Evolutionary conservation across 2,797 vertebrate species (phyloP).

Genomic region (Danio jaintianensis): DNA sequence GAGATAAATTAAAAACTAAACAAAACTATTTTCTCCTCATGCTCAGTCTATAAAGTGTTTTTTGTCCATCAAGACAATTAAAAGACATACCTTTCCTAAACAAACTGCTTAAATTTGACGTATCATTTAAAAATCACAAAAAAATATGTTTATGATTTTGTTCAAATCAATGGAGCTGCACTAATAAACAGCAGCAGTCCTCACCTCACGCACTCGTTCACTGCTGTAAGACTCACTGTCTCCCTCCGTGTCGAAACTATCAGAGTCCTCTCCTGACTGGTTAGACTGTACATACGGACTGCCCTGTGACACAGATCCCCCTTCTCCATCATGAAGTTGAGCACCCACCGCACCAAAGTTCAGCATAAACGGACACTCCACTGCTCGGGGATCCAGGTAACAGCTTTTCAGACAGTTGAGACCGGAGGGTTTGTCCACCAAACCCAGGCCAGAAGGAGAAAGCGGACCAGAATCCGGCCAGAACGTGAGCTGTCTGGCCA

Average conservation of each 20-base stretch:
- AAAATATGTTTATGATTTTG: not conserved
- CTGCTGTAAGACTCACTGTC: constrained; percentile 89
- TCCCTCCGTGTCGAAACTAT: constrained; percentile 87
- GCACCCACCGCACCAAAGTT: constrained; percentile 72
- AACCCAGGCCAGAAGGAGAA: constrained; percentile 60
- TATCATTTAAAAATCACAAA: not conserved
- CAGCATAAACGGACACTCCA: constrained; percentile 84
- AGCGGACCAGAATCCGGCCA: constrained; percentile 76
- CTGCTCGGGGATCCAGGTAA: constrained; percentile 68
- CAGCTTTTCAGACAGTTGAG: constrained; percentile 63
- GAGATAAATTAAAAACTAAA: not conserved
- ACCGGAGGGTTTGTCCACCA: constrained; percentile 6
- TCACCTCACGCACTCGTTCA: constrained; percentile 91
- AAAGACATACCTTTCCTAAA: not conserved
- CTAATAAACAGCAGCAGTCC: constrained; percentile 48
- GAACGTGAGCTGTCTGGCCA: constrained; percentile 82
- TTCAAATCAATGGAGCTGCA: not conserved
- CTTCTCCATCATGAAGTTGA: constrained; percentile 76
- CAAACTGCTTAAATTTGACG: not conserved
- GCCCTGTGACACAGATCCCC: constrained; percentile 74
- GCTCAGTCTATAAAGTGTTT: not conserved
- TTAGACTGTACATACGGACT: constrained; percentile 83
- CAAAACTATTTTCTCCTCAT: not conserved
- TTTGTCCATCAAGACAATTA: not conserved
- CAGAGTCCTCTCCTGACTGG: constrained; percentile 88